Percentiles rank a stretch among this genome's conserved stretches.
These are phyloP conservation scores for Sander lucioperca DNA, from an alignment of 2,113 vertebrate genomes.

Conservation along the genomic window DNA sequence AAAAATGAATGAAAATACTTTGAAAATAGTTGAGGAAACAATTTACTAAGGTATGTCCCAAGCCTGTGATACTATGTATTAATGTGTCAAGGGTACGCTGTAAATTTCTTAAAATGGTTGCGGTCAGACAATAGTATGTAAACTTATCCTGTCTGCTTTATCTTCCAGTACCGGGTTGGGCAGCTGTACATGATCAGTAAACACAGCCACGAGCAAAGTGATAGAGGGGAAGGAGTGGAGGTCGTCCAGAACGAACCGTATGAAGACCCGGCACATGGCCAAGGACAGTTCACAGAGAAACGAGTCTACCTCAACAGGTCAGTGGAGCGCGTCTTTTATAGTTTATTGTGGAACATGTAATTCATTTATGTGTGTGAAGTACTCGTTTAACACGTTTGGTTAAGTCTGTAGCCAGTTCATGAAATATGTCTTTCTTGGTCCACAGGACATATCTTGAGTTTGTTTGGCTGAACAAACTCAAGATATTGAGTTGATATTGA, in stretches of 20 bases:
- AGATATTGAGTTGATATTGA: no score
- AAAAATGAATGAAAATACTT: neutral
- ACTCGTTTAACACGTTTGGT: neutral
- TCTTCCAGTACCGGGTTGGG: constrained; percentile 92
- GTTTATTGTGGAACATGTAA: neutral
- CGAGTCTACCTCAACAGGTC: constrained; percentile 98
- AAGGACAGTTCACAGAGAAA: constrained; percentile 96
- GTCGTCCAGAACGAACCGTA: constrained; percentile 96
- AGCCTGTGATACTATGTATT: neutral
- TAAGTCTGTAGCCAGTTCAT: neutral
- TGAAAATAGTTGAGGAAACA: neutral
- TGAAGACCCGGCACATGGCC: constrained; percentile 92
- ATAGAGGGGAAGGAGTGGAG: constrained; percentile 97
- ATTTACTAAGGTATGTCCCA: neutral
- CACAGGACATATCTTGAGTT: neutral
- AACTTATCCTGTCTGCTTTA: constrained; percentile 88
- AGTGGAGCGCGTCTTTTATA: constrained; percentile 45
- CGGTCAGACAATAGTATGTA: constrained; percentile 66
- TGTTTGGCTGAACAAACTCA: no score
- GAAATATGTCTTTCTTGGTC: neutral
- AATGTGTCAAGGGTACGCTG: neutral
- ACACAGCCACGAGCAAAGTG: constrained; percentile 97
- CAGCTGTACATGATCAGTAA: constrained; percentile 99
- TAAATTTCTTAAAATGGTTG: neutral
- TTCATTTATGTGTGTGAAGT: neutral